Base-by-base conservation (phyloP, 2,888 invertebrate genomes). In the Trichopoda pennipes region DNA sequence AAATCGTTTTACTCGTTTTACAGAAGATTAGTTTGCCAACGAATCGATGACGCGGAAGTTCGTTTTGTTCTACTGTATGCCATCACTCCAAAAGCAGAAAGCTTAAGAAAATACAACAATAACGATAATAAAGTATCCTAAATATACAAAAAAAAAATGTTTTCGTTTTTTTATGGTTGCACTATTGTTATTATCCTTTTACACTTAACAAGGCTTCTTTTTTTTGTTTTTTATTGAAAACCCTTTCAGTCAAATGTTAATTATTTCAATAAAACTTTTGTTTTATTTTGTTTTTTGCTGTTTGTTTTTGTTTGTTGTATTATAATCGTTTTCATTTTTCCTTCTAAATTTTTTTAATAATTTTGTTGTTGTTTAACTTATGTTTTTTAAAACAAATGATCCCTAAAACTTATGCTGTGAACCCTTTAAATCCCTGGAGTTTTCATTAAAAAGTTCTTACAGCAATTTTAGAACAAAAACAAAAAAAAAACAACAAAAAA, bases 301-400 rank as follows among this genome's bases (percentile, higher is more conserved):
- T 53, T 3, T 10, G 47, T 47, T n/a, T 47, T n/a, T 28, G 14
- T 32, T 32, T 28, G n/a, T 6, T n/a, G n/a, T n/a, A n/a, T n/a
- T 1, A 16, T 23, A 19, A 47, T 2, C n/a, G 14, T 51, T 64
- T 51, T 49, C 12, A 35, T 19, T 17, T 19, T 44, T 56, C 19
- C 23, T 14, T 56, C 17, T 14, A 44, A 28, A 9, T 44, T 32
- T 3, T 19, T 7, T 9, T 10, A 17, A 12, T 1, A 0, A 32
- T 28, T 64, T 56, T 49, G 35, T 28, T 72, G 17, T 42, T 47
- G 42, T 56, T 78, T 60, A 10, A n/a, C 16, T 72, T 28, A 42
- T 73, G 21, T 38, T 55, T 68, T 68, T 55, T 23, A 38, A 21
- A 56, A 42, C 38, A 55, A 69, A 60, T 79, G 53, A 79, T 79